Evolutionary conservation across 1,140 invertebrate genomes (phyloP).

Genomic region (Plectus sambesii): DNA sequence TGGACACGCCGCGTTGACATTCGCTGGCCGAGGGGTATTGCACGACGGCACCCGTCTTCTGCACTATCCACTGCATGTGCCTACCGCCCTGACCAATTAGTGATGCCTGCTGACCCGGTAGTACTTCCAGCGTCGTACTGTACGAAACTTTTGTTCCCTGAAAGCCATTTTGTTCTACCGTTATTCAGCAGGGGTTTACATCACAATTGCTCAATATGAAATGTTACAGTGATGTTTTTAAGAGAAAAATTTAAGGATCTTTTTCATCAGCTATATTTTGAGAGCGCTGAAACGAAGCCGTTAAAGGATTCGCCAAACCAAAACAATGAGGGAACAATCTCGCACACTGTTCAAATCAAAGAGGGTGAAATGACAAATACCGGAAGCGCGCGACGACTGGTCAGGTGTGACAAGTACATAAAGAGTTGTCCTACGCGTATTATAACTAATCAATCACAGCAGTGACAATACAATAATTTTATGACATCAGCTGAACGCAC

Average conservation of each 20-base stretch:
- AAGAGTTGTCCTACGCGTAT: slow-evolving; percentile 6
- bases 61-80: slow-evolving; percentile 76
- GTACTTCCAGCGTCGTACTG: slow-evolving; percentile 82
- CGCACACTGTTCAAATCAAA: too few species aligned
- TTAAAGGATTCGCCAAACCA: too few species aligned
- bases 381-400: slow-evolving; percentile 25
- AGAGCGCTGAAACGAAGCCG: too few species aligned
- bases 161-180: slow-evolving; percentile 53
- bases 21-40: slow-evolving; percentile 44
- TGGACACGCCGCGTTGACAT: not conserved
- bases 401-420: slow-evolving; percentile 19
- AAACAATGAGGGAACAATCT: too few species aligned
- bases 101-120: slow-evolving; percentile 75
- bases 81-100: slow-evolving; percentile 69
- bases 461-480: slow-evolving; percentile 7
- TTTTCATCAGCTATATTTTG: too few species aligned
- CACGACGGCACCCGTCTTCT: slow-evolving; percentile 69
- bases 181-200: slow-evolving; percentile 1
- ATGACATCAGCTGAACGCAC: not conserved
- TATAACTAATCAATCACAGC: slow-evolving; percentile 14
- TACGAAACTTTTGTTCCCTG: slow-evolving; percentile 55
- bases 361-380: too few species aligned
- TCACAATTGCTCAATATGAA: not conserved
- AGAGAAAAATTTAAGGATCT: slow-evolving; percentile 4
- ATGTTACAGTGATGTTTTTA: not conserved